Evolutionary conservation across 2,797 vertebrate species (phyloP).

Genomic region (Amniataba percoides): DNA sequence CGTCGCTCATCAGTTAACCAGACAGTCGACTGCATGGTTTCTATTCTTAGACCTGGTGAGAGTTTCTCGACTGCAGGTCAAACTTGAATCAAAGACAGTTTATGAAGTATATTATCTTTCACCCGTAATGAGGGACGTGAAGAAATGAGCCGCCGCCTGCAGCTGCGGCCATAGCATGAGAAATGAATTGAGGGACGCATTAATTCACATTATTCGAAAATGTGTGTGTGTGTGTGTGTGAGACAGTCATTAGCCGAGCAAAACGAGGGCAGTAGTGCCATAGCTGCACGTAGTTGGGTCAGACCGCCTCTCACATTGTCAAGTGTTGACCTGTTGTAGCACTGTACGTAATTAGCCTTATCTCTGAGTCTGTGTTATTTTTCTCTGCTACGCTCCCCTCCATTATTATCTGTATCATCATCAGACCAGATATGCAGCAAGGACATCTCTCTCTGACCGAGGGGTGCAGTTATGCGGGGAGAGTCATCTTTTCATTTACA

Average conservation of each 20-base stretch:
- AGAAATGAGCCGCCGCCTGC: conserved; percentile 43
- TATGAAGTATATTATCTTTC: conserved; percentile 50
- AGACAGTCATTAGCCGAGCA: conserved; percentile 67
- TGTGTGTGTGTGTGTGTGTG: conserved; percentile 56
- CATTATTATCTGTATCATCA: conserved; percentile 48
- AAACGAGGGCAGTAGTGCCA: conserved; percentile 68
- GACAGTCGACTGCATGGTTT: conserved; percentile 29
- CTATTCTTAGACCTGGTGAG: conserved; percentile 39
- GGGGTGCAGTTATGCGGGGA: not conserved
- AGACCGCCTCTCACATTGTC: conserved; percentile 39
- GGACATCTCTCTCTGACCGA: conserved; percentile 19
- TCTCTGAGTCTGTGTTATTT: conserved; percentile 54
- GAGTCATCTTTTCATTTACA: no score
- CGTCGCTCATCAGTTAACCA: conserved; percentile 65
- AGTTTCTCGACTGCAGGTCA: conserved; percentile 47
- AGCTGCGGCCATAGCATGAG: conserved; percentile 47
- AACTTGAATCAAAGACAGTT: conserved; percentile 62
- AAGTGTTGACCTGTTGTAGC: conserved; percentile 57
- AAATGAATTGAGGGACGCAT: conserved; percentile 57
- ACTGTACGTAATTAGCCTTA: conserved; percentile 70
- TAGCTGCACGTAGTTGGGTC: conserved; percentile 51
- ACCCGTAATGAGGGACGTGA: conserved; percentile 49
- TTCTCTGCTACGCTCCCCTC: conserved; percentile 38
- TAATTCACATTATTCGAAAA: conserved; percentile 64
- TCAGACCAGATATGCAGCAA: conserved; percentile 34